Evolutionary conservation across 2,797 vertebrate genomes (phyloP).

Genomic region (Potorous gilbertii): DNA sequence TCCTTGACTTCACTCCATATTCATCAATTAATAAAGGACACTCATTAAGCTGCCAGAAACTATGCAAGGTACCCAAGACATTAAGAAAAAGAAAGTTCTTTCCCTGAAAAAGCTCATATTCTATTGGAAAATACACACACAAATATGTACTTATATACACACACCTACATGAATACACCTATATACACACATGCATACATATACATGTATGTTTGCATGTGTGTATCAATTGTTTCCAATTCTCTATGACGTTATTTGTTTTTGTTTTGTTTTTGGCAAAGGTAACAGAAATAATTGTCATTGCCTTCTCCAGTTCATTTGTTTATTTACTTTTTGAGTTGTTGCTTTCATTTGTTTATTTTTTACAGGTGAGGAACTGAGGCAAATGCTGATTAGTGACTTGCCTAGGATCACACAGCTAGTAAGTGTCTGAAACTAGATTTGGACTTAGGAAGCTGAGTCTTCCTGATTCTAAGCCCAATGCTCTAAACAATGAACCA

Average conservation of each 20-base stretch:
- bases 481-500: too few relatives aligned
- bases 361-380: neutral
- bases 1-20: neutral
- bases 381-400: neutral
- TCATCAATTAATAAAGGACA: neutral
- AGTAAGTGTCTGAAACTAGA: neutral
- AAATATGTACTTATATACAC: neutral
- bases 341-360: neutral
- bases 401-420: neutral
- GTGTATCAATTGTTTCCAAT: too few relatives aligned
- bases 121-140: neutral
- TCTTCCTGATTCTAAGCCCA: too few relatives aligned
- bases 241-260: too few relatives aligned
- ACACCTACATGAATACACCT: too few relatives aligned
- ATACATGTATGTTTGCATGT: too few relatives aligned
- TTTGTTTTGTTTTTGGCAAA: neutral
- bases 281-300: neutral
- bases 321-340: too few relatives aligned
- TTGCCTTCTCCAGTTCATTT: neutral
- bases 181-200: too few relatives aligned
- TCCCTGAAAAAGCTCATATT: neutral
- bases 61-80: neutral
- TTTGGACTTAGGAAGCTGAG: neutral
- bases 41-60: neutral
- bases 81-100: neutral